Conservation (phyloP, 2,797 vertebrate species). For the Malurus splendens region DNA sequence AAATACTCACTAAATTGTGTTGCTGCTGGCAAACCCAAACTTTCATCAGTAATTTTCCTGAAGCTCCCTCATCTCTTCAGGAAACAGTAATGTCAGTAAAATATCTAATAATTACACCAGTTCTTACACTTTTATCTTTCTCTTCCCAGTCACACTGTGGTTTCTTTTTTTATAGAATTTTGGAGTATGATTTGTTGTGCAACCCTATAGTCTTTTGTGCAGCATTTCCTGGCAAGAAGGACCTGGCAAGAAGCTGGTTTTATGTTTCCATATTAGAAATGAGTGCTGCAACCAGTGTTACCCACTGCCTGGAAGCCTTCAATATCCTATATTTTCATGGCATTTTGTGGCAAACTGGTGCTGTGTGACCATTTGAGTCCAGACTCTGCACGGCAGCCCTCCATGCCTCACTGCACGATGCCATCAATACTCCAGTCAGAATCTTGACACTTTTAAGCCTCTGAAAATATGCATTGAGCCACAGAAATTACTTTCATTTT, state of each 20-base stretch:
- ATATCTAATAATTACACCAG: not conserved
- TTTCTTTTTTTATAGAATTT: not conserved
- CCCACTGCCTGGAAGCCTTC: not conserved
- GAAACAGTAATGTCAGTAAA: not conserved
- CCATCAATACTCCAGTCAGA: not conserved
- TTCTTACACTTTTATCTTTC: not conserved
- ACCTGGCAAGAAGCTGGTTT: not conserved
- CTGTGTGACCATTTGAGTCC: not conserved
- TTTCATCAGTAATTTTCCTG: not conserved
- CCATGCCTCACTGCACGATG: not conserved
- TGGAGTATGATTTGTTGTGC: not conserved
- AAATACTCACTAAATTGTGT: not conserved
- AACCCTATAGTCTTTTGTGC: fast-evolving
- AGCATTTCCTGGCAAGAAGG: not conserved
- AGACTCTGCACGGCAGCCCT: not conserved
- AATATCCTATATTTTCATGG: not conserved
- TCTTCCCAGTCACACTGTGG: not conserved
- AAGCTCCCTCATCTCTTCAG: not conserved
- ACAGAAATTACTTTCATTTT: not conserved
- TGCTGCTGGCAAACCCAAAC: not conserved
- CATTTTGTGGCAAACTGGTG: not conserved
- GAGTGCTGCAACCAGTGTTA: not conserved
- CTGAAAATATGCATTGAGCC: not conserved
- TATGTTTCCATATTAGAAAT: not conserved
- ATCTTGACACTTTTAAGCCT: not conserved